Base-by-base conservation (phyloP, 1,140 invertebrate species). In the Conus betulinus region DNA sequence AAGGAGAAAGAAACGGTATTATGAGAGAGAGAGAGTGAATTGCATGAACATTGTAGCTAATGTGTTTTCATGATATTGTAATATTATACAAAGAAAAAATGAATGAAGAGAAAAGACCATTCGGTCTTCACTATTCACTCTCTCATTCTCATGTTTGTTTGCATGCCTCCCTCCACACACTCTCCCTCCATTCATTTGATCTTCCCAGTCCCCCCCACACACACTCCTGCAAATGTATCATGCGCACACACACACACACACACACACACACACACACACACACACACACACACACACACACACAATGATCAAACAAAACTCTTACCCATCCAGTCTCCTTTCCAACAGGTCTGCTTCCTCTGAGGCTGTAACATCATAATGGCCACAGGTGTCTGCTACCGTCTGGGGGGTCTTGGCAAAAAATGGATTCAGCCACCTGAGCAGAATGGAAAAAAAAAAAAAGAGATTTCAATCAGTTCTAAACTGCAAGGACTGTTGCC, bases 341-440 rank as follows among this genome's bases (percentile, higher is more conserved):
- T 84, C 82, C 82, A 84, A 39, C 6, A 63, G 55, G 20, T 84
- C 82, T 60, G 82, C 82, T 84, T 84, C 82, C 5, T 84, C 55
- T 8, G 82, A 84, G 57, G 82, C 27, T 5, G 82, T 7, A 63
- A 84, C 82, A 63, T 84, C 82, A 27, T 84, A 84, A 55, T 84
- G 82, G 82, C 55, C 15, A 53, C 82, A 25, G 11, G 20, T 13
- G 1, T 84, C n/a, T 10, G 53, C 55, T 53, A 84, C 82, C 3
- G 20, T 4, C 53, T 57, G 55, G 20, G 82, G 82, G 27, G 20
- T 25, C 27, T 63, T 84, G 53, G 52, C 55, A 15, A 84, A 63
- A 13, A 84, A 27, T 6, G 82, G 82, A n/a, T 57, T 84, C 82
- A 84, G n/a, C 82, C 82, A 84, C 82, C 82, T 84, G 52, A 39